These are phyloP conservation scores for Plebejus anna DNA, from an alignment of 2,888 invertebrate genomes.

Conservation along the genomic window DNA sequence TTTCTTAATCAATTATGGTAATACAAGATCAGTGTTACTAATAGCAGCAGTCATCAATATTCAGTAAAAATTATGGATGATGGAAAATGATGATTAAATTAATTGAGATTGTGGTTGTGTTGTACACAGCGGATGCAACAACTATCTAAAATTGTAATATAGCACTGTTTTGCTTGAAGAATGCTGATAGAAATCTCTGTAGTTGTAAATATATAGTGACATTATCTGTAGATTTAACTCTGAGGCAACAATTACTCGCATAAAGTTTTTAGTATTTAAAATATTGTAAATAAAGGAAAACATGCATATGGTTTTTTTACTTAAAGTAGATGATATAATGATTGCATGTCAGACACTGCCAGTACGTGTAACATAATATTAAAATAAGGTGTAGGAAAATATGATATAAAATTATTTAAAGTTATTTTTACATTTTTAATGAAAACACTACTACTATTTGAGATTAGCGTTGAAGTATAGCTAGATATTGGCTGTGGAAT, in stretches of 20 bases:
- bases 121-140: not conserved
- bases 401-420: conserved; percentile 14
- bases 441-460: conserved; percentile 6
- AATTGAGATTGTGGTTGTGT: too few relatives aligned
- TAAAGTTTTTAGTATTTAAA: conserved; percentile 25
- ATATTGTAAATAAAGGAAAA: conserved; percentile 25
- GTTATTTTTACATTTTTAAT: conserved; percentile 28
- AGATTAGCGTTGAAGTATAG: conserved; percentile 24
- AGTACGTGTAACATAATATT: conserved; percentile 34
- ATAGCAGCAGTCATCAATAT: not conserved
- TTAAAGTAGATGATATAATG: conserved; percentile 23
- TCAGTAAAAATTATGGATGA: too few relatives aligned
- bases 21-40: not conserved
- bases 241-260: conserved; percentile 22
- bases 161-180: not conserved
- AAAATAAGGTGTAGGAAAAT: conserved; percentile 31
- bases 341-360: conserved; percentile 36
- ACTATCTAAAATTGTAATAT: conserved; percentile 1
- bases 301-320: conserved; percentile 20
- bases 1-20: conserved; percentile 3
- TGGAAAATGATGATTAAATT: too few relatives aligned
- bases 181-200: not conserved
- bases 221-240: not conserved
- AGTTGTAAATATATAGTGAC: conserved; percentile 21
- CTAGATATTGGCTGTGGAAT: conserved; percentile 45